Percentiles rank a stretch among this genome's conserved stretches.
phyloP scores from a whole-genome alignment of 2,888 invertebrate species.

The Leptopilina myrica region DNA sequence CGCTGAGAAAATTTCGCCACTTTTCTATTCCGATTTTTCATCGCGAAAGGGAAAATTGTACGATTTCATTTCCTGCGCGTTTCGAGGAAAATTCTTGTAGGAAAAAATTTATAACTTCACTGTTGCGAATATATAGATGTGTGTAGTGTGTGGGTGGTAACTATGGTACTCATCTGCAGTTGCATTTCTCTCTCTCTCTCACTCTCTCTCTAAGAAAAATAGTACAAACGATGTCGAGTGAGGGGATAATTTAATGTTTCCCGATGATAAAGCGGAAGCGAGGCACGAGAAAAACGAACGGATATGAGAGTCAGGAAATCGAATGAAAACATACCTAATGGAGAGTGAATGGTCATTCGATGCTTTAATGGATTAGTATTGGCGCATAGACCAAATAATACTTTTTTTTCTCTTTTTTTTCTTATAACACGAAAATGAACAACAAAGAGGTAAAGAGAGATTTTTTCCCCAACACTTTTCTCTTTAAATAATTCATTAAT shows the following conservation, averaged over 20 bases:
- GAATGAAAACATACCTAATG: conserved; percentile 4
- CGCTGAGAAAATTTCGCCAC: too few species aligned
- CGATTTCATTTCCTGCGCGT: conserved; percentile 25
- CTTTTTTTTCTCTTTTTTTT: not conserved
- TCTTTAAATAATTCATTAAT: too few species aligned
- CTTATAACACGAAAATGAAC: not conserved
- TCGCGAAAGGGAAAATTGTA: not conserved
- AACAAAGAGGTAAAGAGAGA: too few species aligned
- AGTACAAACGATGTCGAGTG: not conserved
- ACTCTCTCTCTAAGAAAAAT: not conserved
- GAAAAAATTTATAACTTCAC: conserved; percentile 19
- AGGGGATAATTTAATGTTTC: conserved; percentile 8
- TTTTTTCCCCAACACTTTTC: too few species aligned
- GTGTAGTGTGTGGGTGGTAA: not conserved
- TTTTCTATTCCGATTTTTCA: too few species aligned
- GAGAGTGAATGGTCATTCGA: conserved; percentile 17
- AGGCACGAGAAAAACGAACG: conserved; percentile 25
- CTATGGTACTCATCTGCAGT: not conserved
- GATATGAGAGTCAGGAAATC: conserved; percentile 13
- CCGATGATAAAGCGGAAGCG: conserved; percentile 16
- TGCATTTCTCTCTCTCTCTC: not conserved
- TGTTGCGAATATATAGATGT: not conserved
- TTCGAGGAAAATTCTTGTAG: conserved; percentile 7
- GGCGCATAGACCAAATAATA: not conserved
- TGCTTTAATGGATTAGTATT: conserved; percentile 29